Conservation (phyloP, 2,797 vertebrate species). For the Stomatorhinus walkeri region DNA sequence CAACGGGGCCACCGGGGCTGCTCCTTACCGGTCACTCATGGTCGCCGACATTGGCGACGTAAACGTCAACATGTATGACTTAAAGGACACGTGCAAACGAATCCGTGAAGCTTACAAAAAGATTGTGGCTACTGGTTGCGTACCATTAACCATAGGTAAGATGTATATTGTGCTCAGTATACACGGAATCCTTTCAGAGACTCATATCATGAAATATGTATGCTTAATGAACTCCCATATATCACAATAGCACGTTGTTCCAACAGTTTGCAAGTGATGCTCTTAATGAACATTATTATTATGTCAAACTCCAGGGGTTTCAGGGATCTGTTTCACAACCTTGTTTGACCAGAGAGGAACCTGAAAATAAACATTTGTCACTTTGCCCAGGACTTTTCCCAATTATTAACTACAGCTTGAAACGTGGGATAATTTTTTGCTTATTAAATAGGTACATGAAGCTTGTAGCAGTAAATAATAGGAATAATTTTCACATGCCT, state of each 20-base stretch:
- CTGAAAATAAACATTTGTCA: not conserved
- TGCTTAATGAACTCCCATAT: too few relatives aligned
- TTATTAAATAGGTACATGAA: not conserved
- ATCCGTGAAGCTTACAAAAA: slow-evolving; percentile 69
- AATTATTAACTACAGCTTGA: slow-evolving; percentile 15
- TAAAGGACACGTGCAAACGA: slow-evolving; percentile 75
- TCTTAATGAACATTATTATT: not conserved
- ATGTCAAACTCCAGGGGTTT: not conserved
- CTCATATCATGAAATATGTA: not conserved
- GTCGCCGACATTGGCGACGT: slow-evolving; percentile 86
- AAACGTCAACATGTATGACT: slow-evolving; percentile 75
- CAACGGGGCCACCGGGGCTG: slow-evolving; percentile 68
- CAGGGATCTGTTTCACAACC: not conserved
- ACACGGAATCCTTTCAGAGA: not conserved
- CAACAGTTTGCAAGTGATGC: not conserved
- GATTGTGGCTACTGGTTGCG: slow-evolving; percentile 61
- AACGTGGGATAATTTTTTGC: not conserved
- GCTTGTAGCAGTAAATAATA: not conserved
- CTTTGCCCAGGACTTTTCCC: not conserved
- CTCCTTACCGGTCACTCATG: slow-evolving; percentile 73
- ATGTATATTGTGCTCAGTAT: not conserved
- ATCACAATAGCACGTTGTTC: not conserved
- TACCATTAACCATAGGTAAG: slow-evolving; percentile 85
- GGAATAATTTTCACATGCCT: not conserved
- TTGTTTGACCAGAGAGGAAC: not conserved